Conservation (phyloP, 2,888 invertebrate species). For the Amblyteles armatorius region DNA sequence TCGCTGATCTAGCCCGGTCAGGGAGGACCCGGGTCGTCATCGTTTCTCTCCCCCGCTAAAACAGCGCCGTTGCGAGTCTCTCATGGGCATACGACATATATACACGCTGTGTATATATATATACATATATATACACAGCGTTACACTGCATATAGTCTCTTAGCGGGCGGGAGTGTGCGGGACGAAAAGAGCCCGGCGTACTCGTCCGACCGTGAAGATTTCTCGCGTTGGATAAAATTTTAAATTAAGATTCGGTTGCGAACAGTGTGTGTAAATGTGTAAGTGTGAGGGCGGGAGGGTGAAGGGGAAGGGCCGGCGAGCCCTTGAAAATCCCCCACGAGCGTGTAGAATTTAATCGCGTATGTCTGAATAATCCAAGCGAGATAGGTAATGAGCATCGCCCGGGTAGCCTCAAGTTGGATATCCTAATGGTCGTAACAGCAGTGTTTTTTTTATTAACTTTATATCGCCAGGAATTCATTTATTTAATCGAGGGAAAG, state of each 20-base stretch:
- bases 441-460: constrained; percentile 55
- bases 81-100: constrained; percentile 41
- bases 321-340: constrained; percentile 31
- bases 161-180: constrained; percentile 11
- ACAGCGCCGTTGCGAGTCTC: constrained; percentile 40
- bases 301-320: constrained; percentile 13
- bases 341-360: constrained; percentile 56
- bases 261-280: constrained; percentile 13
- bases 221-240: constrained; percentile 69
- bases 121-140: constrained; percentile 25
- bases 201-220: constrained; percentile 70
- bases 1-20: constrained; percentile 54
- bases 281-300: background rate
- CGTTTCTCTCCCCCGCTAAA: constrained; percentile 49
- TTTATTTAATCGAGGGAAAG: constrained; percentile 41
- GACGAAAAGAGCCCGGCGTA: constrained; percentile 36
- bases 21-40: constrained; percentile 44
- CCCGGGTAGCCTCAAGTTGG: constrained; percentile 48
- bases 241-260: constrained; percentile 71
- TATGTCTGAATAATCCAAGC: constrained; percentile 58
- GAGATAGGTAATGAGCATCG: constrained; percentile 65
- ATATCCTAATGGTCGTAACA: constrained; percentile 60
- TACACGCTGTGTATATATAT: constrained; percentile 7
- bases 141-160: background rate
- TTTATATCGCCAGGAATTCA: constrained; percentile 47